Evolutionary conservation across 2,888 invertebrate species (phyloP), one percentile per base, ranked within the genome.

Genomic region (Oeneis ivallda): DNA sequence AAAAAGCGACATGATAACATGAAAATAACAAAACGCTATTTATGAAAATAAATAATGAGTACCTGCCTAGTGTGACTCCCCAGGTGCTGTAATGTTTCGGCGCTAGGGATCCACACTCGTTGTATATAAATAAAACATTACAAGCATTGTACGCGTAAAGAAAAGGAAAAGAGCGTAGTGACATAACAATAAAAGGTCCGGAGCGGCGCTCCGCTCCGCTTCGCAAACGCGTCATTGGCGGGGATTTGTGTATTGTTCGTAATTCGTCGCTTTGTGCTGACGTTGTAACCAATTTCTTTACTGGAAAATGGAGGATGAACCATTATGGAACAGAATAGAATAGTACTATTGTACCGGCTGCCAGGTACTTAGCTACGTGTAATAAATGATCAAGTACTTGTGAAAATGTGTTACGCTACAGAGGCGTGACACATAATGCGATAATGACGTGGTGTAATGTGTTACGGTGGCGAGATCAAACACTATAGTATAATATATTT

Each of bases 231-330:
- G 53, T 11, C 50, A 13, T 32, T 32, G 50, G 13, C 50, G 50
- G 11, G 34, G 34, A 53, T 32, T 37, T 37, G 15, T 15, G 53
- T 34, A 15, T 37, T 53, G 53, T 53, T 26, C 37, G 37, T 9
- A 53, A 34, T 34, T 10, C 37, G 34, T 32, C 53, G 53, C 34
- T 50, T 50, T 50, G 49, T 50, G 49, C 49, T 26, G 49, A 49
- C 49, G 19, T 19, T 5, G 49, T 17, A 19, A 50, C 49, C 45
- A 19, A 50, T 50, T 26, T 50, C 49, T 50, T 11, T 8, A 26
- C 49, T 5, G 19, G 15, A 34, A 9, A 53, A 37, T n/a, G n/a
- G 34, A 15, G 15, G 53, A 15, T 37, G 34, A 34, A 34, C 34
- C 53, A 10, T 26, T 13, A 7, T 26, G 49, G 11, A 19, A 45